Evolutionary conservation across 2,113 vertebrate species (phyloP).

Genomic region (Prochilodus magdalenae): DNA sequence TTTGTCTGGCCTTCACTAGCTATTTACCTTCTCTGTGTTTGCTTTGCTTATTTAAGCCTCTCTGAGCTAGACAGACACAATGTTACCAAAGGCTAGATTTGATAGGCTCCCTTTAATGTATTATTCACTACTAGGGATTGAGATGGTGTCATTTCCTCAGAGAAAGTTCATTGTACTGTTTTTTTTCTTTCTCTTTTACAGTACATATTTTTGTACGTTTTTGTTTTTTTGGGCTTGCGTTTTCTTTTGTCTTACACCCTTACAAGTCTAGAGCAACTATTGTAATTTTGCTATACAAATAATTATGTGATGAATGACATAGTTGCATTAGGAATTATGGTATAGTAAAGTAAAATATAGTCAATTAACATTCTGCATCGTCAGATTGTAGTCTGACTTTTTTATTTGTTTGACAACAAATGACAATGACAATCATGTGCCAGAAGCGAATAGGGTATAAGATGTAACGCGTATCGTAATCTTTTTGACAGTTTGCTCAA

Average conservation of each 20-base stretch:
- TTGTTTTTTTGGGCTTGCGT: neutral
- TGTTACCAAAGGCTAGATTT: conserved; percentile 73
- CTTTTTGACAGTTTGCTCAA: no score
- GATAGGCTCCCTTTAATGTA: conserved; percentile 60
- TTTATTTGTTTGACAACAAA: no score
- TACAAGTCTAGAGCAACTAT: no score
- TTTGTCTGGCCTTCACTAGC: conserved; percentile 86
- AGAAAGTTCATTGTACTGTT: neutral
- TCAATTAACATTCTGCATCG: no score
- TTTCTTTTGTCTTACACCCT: no score
- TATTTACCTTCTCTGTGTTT: conserved; percentile 86
- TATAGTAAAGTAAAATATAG: no score
- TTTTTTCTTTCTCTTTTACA: conserved; percentile 19
- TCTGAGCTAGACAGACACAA: conserved; percentile 66
- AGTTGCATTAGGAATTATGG: no score
- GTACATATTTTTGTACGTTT: neutral
- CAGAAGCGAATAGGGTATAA: no score
- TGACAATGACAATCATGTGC: no score
- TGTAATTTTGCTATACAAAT: no score
- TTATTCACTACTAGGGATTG: conserved; percentile 38
- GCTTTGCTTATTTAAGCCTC: conserved; percentile 79
- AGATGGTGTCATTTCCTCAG: neutral
- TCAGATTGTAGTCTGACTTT: no score
- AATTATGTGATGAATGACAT: neutral
- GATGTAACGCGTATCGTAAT: no score